phyloP scores from a whole-genome alignment of 2,888 invertebrate species.

The Spodoptera littoralis region DNA sequence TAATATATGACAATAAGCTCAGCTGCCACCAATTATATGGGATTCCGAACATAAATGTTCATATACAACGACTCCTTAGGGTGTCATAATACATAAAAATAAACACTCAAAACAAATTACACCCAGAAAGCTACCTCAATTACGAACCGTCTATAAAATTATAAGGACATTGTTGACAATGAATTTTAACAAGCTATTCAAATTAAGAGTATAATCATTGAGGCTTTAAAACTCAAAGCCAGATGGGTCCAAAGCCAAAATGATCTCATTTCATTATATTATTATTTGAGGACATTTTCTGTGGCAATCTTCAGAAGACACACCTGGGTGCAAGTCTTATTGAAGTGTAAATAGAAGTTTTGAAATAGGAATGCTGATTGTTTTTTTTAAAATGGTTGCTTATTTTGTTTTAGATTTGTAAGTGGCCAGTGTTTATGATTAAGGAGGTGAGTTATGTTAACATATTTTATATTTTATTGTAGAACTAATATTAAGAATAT shows the following conservation, averaged over 20 bases:
- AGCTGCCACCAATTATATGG: too few species aligned
- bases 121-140: conserved; percentile 6
- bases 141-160: conserved; percentile 38
- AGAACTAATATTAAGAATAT: too few species aligned
- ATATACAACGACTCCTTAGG: too few species aligned
- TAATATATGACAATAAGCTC: neutral
- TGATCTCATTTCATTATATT: conserved; percentile 64
- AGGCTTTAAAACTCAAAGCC: conserved; percentile 50
- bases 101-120: too few species aligned
- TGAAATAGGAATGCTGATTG: conserved; percentile 33
- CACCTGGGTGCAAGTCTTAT: conserved; percentile 45
- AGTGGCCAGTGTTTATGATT: too few species aligned
- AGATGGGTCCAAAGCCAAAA: conserved; percentile 62
- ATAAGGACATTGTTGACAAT: conserved; percentile 46
- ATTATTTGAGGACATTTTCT: conserved; percentile 59
- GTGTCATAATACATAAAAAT: too few species aligned
- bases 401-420: too few species aligned
- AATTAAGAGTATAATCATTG: conserved; percentile 49
- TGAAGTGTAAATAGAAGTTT: conserved; percentile 34
- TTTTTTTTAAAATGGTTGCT: conserved; percentile 5
- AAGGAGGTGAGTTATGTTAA: too few species aligned
- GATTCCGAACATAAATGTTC: too few species aligned
- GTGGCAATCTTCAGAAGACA: conserved; percentile 49
- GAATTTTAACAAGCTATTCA: conserved; percentile 50
- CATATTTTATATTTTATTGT: too few species aligned